These are phyloP conservation scores for Hydrocynus forskahlii DNA, from an alignment of 2,797 vertebrate genomes.

Conservation along the genomic window DNA sequence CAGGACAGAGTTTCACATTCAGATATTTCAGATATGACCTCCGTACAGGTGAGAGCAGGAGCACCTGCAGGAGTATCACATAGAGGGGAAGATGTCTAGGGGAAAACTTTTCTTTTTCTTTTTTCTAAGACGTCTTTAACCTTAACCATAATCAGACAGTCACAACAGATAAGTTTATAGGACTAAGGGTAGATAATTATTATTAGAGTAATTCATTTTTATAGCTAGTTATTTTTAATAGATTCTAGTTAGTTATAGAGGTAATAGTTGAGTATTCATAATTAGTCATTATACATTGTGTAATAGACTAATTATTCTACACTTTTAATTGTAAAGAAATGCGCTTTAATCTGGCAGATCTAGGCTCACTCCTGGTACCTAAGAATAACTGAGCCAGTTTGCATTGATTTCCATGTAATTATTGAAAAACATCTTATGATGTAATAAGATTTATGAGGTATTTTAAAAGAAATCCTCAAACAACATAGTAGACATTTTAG, in stretches of 20 bases:
- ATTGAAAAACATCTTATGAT: too few species aligned
- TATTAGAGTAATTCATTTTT: neutral
- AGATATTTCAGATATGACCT: constrained; percentile 58
- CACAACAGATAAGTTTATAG: neutral
- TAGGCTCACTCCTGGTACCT: neutral
- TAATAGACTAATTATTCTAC: neutral
- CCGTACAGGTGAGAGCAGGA: constrained; percentile 78
- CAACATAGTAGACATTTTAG: neutral
- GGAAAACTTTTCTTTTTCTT: too few species aligned
- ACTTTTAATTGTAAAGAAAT: neutral
- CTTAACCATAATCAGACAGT: neutral
- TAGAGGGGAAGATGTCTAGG: neutral
- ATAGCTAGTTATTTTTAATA: neutral
- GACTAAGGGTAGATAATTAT: neutral
- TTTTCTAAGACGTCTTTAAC: neutral
- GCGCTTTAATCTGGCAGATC: neutral
- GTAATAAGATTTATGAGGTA: too few species aligned
- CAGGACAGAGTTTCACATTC: constrained; percentile 14
- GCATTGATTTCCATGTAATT: too few species aligned
- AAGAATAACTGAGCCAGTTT: too few species aligned
- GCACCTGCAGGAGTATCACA: neutral
- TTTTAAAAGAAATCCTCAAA: too few species aligned
- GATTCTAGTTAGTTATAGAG: neutral
- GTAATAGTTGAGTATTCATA: neutral
- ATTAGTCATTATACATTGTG: neutral